Evolutionary conservation across 2,797 vertebrate species (phyloP), one percentile per base, ranked within the genome.

Genomic region (Mus spretus): DNA sequence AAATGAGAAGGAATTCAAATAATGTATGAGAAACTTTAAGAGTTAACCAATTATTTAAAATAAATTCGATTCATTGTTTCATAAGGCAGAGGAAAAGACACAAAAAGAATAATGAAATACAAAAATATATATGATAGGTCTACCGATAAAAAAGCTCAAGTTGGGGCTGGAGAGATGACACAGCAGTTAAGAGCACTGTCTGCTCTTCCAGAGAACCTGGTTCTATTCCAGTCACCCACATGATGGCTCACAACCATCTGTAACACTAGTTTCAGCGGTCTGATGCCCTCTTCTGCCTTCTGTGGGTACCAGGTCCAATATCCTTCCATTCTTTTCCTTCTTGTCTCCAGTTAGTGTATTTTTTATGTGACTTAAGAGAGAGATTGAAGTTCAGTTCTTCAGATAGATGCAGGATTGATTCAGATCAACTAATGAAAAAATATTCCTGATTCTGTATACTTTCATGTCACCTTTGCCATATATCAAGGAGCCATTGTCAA

Each of bases 11-110:
- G 78, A 86, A 85, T 2, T 88, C 57, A 90, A 79, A 80, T 2
- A 37, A 6, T 55, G 20, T 75, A 63, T 85, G 80, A 77, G 44
- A 20, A 80, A 50, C 88, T 94, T 84, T 70, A 85, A 95, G 90
- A 88, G 24, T 55, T 83, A 89, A 24, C 17, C 28, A 96, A 65
- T 92, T 53, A 61, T 87, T 87, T 92, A 95, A 83, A 79, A 86
- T 82, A 34, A 12, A 50, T 67, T 84, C 84, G 82, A 89, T 81
- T 65, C 26, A 79, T 89, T 80, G 74, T 67, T 93, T 97, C 47
- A 67, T n/a, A 91, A 94, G 37, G 14, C 19, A 82, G 50, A 78
- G 13, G 17, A 86, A 96, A 97, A 90, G 40, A 53, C 63, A 78
- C 11, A 83, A 55, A 82, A 92, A 34, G 59, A 72, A 26, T 93